Evolutionary conservation across 1,140 invertebrate genomes (phyloP).

Genomic region (Cydia amplana): DNA sequence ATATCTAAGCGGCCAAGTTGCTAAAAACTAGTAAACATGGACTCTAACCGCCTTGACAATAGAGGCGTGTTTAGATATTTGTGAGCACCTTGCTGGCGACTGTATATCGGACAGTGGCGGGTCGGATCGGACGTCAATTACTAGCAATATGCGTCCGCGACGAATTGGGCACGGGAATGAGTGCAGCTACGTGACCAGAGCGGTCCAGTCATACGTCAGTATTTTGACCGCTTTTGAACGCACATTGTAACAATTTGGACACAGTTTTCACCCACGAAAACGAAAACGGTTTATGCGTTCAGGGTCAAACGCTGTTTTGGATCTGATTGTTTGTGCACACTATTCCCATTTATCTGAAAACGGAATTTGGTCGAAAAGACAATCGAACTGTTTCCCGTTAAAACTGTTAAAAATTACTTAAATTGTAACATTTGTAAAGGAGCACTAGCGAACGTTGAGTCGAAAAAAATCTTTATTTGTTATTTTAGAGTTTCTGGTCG

Average conservation of each 20-base stretch:
- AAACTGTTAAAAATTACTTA: background rate
- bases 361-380: background rate
- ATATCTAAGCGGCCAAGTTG: background rate
- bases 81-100: background rate
- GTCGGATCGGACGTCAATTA: slow-evolving; percentile 60
- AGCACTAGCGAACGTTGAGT: too few species aligned
- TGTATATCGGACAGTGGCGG: slow-evolving; percentile 35
- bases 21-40: background rate
- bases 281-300: background rate
- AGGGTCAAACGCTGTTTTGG: too few species aligned
- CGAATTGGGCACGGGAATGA: slow-evolving; percentile 16
- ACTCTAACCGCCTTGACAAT: background rate
- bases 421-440: too few species aligned
- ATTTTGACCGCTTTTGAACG: background rate
- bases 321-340: too few species aligned
- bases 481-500: too few species aligned
- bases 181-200: background rate
- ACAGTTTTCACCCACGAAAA: background rate
- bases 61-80: background rate
- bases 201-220: background rate
- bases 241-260: background rate
- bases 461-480: too few species aligned
- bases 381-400: background rate
- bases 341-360: too few species aligned
- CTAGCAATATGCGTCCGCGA: slow-evolving; percentile 45